phyloP scores from a whole-genome alignment of 2,888 invertebrate genomes.

The Alviniconcha strummeri region DNA sequence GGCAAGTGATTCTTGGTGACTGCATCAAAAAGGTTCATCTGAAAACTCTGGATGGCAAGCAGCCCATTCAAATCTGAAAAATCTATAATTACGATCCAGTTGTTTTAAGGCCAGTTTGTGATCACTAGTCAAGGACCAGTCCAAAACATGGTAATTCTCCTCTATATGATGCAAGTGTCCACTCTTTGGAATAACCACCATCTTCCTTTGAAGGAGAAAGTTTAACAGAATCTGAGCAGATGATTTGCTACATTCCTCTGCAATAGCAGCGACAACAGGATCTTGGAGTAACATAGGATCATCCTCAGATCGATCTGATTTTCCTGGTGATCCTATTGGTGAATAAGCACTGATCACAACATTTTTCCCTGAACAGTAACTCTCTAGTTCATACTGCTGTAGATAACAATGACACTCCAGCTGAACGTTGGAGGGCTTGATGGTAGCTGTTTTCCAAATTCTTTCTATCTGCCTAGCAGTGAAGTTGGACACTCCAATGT shows the following conservation, averaged over 20 bases:
- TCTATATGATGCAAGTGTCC: conserved; percentile 47
- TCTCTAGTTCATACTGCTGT: conserved; percentile 50
- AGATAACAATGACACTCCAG: conserved; percentile 61
- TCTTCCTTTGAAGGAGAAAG: conserved; percentile 52
- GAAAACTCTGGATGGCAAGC: conserved; percentile 54
- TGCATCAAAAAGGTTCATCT: conserved; percentile 49
- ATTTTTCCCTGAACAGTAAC: conserved; percentile 48
- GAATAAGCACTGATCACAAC: conserved; percentile 57
- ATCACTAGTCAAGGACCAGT: conserved; percentile 47
- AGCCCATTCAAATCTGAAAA: conserved; percentile 52
- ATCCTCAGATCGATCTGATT: conserved; percentile 13
- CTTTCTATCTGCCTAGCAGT: conserved; percentile 51
- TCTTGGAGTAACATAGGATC: conserved; percentile 46
- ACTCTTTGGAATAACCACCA: conserved; percentile 61
- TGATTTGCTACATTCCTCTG: conserved; percentile 49
- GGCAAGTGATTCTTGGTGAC: not conserved
- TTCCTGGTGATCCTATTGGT: conserved; percentile 52
- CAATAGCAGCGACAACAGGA: conserved; percentile 46
- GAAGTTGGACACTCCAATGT: conserved; percentile 64
- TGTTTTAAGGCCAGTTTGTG: conserved; percentile 46
- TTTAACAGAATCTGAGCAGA: conserved; percentile 60
- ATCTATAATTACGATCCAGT: conserved; percentile 50
- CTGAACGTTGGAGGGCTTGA: conserved; percentile 58
- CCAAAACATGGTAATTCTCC: conserved; percentile 56
- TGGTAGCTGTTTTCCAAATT: conserved; percentile 46